These are phyloP conservation scores for Axis porcinus DNA, from an alignment of 2,113 vertebrate species.

Conservation along the genomic window DNA sequence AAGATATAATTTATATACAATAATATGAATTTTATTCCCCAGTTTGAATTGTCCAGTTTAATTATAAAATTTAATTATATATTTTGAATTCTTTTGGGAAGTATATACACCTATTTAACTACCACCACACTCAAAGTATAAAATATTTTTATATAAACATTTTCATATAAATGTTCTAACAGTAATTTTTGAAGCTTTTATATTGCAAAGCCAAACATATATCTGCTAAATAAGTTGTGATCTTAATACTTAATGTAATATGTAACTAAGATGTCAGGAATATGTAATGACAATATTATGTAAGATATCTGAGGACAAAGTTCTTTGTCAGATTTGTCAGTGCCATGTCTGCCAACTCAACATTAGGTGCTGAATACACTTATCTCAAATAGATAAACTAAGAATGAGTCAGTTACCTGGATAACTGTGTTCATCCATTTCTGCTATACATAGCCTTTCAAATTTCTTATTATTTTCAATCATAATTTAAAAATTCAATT, in stretches of 20 bases:
- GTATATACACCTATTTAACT: background rate
- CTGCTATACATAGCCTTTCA: background rate
- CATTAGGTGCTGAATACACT: background rate
- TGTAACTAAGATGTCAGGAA: background rate
- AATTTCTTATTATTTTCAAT: background rate
- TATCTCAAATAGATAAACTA: background rate
- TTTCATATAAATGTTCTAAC: background rate
- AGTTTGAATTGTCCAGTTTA: background rate
- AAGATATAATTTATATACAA: background rate
- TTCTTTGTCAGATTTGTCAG: background rate
- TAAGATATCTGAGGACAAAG: background rate
- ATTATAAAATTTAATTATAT: background rate
- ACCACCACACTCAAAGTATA: background rate
- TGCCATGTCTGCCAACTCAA: background rate
- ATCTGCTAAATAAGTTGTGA: background rate
- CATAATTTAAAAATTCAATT: background rate
- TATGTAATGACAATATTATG: background rate
- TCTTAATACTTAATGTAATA: background rate
- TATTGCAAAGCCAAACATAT: background rate
- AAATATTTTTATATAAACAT: no score
- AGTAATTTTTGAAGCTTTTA: background rate
- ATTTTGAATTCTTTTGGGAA: background rate
- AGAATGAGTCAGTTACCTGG: background rate
- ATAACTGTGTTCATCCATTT: background rate
- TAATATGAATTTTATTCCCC: background rate